Evolutionary conservation across 2,888 invertebrate genomes (phyloP), one percentile per base, ranked within the genome.

Genomic region (Agrochola litura): DNA sequence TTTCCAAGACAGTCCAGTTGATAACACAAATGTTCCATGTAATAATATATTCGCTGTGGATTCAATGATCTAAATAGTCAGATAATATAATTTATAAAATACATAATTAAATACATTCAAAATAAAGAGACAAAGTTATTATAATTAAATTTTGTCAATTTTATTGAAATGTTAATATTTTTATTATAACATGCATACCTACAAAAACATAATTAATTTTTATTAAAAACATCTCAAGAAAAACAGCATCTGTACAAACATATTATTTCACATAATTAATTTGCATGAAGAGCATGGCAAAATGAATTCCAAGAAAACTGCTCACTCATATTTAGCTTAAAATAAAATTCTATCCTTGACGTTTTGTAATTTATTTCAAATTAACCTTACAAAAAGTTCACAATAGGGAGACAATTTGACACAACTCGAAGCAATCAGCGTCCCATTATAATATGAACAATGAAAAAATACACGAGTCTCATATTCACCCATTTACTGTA

Each of bases 391-490:
- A 30, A 65, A 37, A 78, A 64, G 19, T 58, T 52, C 19, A 49
- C 12, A 73, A 58, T 46, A 37, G 43, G 64, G 41, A 81, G 14
- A 76, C 22, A 76, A 84, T 77, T 73, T 58, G 41, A 73, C 22
- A 65, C 49, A 76, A n/a, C 61, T 46, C 12, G 37, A 66, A 77
- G 54, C 71, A 74, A 81, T 76, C 72, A 79, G 16, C 19, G 37
- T 61, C 54, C 49, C 67, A 84, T 88, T 84, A 79, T 67, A 67
- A 77, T 49, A 41, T 74, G 64, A 85, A 88, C 84, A 88, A 88
- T 87, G 86, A 79, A 82, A 83, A 82, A 79, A 74, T 79, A 86
- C 49, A 86, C 73, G 67, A 78, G 64, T 74, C 63, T 68, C 80
- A 65, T 52, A 70, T 71, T 77, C 75, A 64, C 16, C 56, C 58